phyloP scores from a whole-genome alignment of 2,888 invertebrate species.

The Mayetiola destructor region DNA sequence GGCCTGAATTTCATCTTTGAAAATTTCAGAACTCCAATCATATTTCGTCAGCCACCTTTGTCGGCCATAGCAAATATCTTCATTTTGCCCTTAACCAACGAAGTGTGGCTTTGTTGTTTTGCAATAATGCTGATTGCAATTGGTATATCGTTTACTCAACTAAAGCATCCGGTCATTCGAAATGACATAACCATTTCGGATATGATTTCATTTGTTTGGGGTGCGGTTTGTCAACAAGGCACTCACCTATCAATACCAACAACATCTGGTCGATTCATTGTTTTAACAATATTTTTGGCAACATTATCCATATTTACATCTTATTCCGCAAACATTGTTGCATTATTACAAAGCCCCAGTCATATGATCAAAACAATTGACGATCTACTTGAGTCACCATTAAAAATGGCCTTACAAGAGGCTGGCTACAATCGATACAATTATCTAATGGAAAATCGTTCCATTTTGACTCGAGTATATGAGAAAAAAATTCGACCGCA shows the following conservation, averaged over 20 bases:
- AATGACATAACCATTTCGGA: slow-evolving; percentile 32
- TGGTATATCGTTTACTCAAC: slow-evolving; percentile 24
- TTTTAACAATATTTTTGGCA: slow-evolving; percentile 41
- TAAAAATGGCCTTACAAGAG: slow-evolving; percentile 44
- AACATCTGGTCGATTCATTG: slow-evolving; percentile 39
- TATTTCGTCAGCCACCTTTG: slow-evolving; percentile 47
- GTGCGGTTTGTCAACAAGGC: slow-evolving; percentile 48
- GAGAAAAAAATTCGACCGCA: slow-evolving; percentile 41
- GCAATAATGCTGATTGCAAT: slow-evolving; percentile 27
- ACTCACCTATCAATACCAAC: slow-evolving; percentile 37
- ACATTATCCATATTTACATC: slow-evolving; percentile 47
- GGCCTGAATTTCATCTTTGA: slow-evolving; percentile 20
- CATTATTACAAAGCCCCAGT: slow-evolving; percentile 47
- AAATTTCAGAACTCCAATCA: slow-evolving; percentile 40
- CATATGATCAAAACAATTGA: slow-evolving; percentile 39
- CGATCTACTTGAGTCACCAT: slow-evolving; percentile 42
- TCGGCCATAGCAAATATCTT: slow-evolving; percentile 48
- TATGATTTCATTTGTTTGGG: slow-evolving; percentile 40
- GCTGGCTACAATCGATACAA: slow-evolving; percentile 40
- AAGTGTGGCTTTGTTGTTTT: slow-evolving; percentile 40
- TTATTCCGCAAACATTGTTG: slow-evolving; percentile 51
- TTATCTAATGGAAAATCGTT: slow-evolving; percentile 19
- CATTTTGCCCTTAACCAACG: slow-evolving; percentile 40
- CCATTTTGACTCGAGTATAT: slow-evolving; percentile 39
- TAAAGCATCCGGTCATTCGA: slow-evolving; percentile 24